A percentile compares a stretch with the other conserved stretches of the same genome.
These are phyloP conservation scores for Euzophera pinguis DNA, from an alignment of 2,888 invertebrate genomes.

Conservation along the genomic window DNA sequence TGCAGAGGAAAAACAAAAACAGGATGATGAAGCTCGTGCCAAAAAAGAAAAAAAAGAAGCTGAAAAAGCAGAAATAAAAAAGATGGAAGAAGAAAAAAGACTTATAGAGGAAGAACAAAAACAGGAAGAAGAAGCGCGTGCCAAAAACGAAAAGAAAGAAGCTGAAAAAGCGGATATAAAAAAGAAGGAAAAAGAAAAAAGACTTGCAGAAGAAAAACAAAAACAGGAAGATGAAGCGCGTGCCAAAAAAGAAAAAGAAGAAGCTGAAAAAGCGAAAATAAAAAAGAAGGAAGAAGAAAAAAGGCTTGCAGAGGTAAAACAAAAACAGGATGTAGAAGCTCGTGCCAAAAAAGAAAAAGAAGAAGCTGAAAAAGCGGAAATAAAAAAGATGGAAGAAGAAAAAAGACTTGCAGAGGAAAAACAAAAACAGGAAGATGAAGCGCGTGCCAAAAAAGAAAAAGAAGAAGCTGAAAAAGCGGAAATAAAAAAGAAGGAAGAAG, in stretches of 20 bases:
- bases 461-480: too few species aligned
- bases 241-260: not conserved
- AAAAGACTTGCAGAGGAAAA: too few species aligned
- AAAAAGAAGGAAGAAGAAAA: too few species aligned
- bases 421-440: too few species aligned
- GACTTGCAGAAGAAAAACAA: not conserved
- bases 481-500: too few species aligned
- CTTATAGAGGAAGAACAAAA: too few species aligned
- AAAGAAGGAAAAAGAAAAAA: slow-evolving; percentile 17
- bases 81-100: not conserved
- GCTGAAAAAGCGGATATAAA: not conserved
- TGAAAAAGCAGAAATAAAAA: slow-evolving; percentile 9
- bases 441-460: too few species aligned
- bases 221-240: slow-evolving; percentile 15
- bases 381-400: slow-evolving; percentile 10
- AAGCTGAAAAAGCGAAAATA: slow-evolving; percentile 12
- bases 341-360: slow-evolving; percentile 6
- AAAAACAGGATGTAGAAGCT: not conserved
- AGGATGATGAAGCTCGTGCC: slow-evolving; percentile 14
- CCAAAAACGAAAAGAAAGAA: slow-evolving; percentile 12
- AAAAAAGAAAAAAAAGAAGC: not conserved
- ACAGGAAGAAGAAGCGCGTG: not conserved
- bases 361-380: not conserved
- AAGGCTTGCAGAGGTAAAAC: not conserved
- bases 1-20: slow-evolving; percentile 12